A percentile compares a stretch with the other conserved stretches of the same genome.
These are phyloP conservation scores for Meandrusa payeni DNA, from an alignment of 2,888 invertebrate species.

Conservation along the genomic window DNA sequence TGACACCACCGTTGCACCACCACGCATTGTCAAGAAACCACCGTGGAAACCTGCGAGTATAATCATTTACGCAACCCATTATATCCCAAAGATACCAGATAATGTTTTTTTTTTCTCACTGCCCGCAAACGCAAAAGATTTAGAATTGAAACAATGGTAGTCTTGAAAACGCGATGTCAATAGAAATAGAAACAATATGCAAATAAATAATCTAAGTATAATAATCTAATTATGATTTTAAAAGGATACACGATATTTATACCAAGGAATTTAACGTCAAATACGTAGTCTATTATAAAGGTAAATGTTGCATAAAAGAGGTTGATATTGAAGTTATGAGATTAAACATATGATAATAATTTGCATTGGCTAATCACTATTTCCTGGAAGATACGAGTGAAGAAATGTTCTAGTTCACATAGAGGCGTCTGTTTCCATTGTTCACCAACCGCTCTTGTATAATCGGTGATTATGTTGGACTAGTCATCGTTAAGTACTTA, in stretches of 20 bases:
- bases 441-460: too few relatives aligned
- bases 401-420: constrained; percentile 60
- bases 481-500: too few relatives aligned
- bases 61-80: constrained; percentile 70
- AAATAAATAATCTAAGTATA: too few relatives aligned
- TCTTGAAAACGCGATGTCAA: constrained; percentile 11
- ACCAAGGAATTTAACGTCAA: too few relatives aligned
- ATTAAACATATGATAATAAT: constrained; percentile 19
- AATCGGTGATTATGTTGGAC: too few relatives aligned
- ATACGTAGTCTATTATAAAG: too few relatives aligned
- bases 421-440: constrained; percentile 48
- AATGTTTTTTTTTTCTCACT: constrained; percentile 56
- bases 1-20: constrained; percentile 68
- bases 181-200: too few relatives aligned
- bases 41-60: constrained; percentile 67
- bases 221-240: too few relatives aligned
- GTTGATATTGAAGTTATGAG: too few relatives aligned
- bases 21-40: constrained; percentile 66
- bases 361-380: constrained; percentile 24
- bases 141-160: constrained; percentile 20
- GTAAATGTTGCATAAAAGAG: too few relatives aligned
- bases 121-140: constrained; percentile 38
- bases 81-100: constrained; percentile 65
- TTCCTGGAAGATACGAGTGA: constrained; percentile 39
- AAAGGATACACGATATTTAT: too few relatives aligned